Evolutionary conservation across 2,113 vertebrate species (phyloP), one percentile per base, ranked within the genome.

Genomic region (Daubentonia madagascariensis): DNA sequence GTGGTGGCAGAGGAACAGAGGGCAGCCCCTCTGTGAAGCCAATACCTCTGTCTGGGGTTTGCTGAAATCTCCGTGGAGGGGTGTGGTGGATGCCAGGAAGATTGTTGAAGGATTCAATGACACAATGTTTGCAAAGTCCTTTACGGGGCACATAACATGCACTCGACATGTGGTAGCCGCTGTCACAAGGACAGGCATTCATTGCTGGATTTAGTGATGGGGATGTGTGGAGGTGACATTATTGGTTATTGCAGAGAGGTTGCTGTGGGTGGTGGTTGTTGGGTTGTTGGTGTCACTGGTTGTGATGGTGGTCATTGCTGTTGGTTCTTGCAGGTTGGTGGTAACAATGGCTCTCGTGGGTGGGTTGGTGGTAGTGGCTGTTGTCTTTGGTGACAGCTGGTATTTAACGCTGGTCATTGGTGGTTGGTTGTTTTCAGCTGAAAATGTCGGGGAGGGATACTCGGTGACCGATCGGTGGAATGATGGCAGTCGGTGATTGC

Each of bases 81-180:
- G 17, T 16, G 54, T 20, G 54, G 16, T 30, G 32, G 20, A 16
- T 40, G 20, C 40, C 79, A 40, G 63, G 67, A 32, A 65, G 17
- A 37, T 16, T 1, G 12, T 25, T 22, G 85, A 52, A 88, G 50
- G 70, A 59, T 10, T 57, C 88, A 25, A 0, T 4, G 22, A 43
- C 32, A 57, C 52, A 0, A 8, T 43, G 30, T 28, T 28, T 3
- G 0, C 5, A 5, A 88, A 30, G 17, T 4, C 23, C 48, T 30
- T 65, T 25, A 20, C 13, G 14, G 81, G 30, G 20, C 50, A 20
- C 1, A 0, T 5, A 18, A 28, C 23, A 5, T 0, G 3, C 35
- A 0, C 10, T 57, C 17, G 2, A 4, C 22, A 52, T 40, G 8
- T 6, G 3, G 17, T 0, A 23, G 35, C 50, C 3, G 4, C 20